Evolutionary conservation across 2,113 vertebrate genomes (phyloP).

Genomic region (Etia nguti): DNA sequence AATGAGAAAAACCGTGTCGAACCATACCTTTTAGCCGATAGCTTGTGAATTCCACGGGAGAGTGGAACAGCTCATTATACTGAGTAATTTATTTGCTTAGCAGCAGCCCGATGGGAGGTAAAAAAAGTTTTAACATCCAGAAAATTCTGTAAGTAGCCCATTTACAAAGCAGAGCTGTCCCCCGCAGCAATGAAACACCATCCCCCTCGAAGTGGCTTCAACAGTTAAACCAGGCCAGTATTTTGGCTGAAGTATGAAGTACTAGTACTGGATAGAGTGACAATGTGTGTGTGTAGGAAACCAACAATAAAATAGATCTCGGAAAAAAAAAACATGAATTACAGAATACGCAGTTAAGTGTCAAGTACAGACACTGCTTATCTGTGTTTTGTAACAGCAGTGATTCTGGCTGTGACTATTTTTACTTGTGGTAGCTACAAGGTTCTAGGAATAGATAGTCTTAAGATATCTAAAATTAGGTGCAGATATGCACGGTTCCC

Average conservation of each 20-base stretch:
- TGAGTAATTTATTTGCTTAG: conserved; percentile 67
- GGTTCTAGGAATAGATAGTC: background rate
- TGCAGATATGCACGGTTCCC: background rate
- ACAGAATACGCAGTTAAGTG: background rate
- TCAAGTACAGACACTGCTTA: background rate
- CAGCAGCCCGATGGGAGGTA: conserved; percentile 32
- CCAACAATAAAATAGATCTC: background rate
- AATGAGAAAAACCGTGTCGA: conserved; percentile 33
- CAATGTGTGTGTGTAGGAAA: background rate
- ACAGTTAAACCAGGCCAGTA: conserved; percentile 47
- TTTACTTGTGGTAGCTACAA: background rate
- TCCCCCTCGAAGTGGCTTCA: conserved; percentile 18
- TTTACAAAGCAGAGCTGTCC: conserved; percentile 61
- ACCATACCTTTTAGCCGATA: conserved; percentile 40
- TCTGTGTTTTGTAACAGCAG: background rate
- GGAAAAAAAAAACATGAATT: background rate
- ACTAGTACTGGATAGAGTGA: background rate
- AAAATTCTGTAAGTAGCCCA: conserved; percentile 60
- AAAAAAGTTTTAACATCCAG: conserved; percentile 58
- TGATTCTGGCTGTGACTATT: background rate
- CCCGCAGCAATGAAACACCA: conserved; percentile 37
- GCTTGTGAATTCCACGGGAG: conserved; percentile 46
- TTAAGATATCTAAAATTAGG: background rate
- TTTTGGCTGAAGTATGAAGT: background rate
- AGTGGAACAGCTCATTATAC: conserved; percentile 57